Conservation (phyloP, 2,797 vertebrate genomes). For the Lycodopsis pacificus region DNA sequence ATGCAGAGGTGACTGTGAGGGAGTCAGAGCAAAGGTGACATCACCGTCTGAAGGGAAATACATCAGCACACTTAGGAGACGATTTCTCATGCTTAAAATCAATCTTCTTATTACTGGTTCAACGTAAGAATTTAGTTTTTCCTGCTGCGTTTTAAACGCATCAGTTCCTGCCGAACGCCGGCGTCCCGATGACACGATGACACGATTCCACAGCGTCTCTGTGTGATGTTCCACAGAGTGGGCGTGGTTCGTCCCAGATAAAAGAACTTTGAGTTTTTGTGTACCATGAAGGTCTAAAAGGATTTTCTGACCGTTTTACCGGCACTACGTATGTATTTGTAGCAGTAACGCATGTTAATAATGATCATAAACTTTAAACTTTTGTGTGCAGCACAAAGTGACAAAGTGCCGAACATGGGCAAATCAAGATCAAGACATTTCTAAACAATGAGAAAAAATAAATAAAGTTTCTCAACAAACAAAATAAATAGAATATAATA, state of each 20-base stretch:
- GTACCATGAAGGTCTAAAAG: neutral
- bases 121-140: neutral
- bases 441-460: neutral
- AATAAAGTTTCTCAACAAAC: neutral
- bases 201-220: too few species aligned
- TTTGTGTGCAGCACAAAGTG: neutral
- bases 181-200: neutral
- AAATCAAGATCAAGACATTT: neutral
- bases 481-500: neutral
- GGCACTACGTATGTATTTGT: neutral
- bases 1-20: constrained; percentile 34
- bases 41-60: neutral
- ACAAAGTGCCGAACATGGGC: too few species aligned
- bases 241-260: neutral
- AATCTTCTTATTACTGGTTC: neutral
- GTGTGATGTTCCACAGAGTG: neutral
- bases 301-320: neutral
- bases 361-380: neutral
- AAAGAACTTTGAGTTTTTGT: neutral
- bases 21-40: constrained; percentile 15
- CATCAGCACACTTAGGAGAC: neutral
- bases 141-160: too few species aligned
- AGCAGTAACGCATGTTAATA: neutral
- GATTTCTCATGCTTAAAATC: neutral
- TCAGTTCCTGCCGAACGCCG: neutral